Evolutionary conservation across 1,140 invertebrate genomes (phyloP).

Genomic region (Phthorimaea operculella): DNA sequence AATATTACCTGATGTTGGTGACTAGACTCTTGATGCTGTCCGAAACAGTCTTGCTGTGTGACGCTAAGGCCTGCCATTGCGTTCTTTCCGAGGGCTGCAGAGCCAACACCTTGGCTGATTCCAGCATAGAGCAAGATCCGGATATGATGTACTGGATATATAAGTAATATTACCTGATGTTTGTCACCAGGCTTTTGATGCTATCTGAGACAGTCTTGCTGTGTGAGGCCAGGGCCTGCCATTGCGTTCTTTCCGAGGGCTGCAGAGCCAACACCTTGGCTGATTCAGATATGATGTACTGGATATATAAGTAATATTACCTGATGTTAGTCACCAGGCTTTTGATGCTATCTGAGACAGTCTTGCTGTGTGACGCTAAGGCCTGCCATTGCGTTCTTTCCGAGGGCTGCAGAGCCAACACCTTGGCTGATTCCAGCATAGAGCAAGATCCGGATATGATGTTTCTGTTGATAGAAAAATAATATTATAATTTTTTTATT

Average conservation of each 20-base stretch:
- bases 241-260: slow-evolving; percentile 91
- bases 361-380: slow-evolving; percentile 92
- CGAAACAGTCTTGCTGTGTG: slow-evolving; percentile 93
- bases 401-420: slow-evolving; percentile 86
- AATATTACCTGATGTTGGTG: too few relatives aligned
- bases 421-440: slow-evolving; percentile 93
- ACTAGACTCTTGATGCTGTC: slow-evolving; percentile 92
- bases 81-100: slow-evolving; percentile 91
- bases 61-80: slow-evolving; percentile 93
- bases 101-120: slow-evolving; percentile 89
- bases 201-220: slow-evolving; percentile 96
- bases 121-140: slow-evolving; percentile 90
- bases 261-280: slow-evolving; percentile 86
- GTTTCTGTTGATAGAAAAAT: slow-evolving; percentile 30
- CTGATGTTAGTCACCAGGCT: slow-evolving; percentile 89
- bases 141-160: slow-evolving; percentile 69
- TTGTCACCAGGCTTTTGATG: slow-evolving; percentile 92
- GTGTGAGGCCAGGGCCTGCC: slow-evolving; percentile 92
- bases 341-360: slow-evolving; percentile 97
- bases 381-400: slow-evolving; percentile 95
- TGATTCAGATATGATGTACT: too few relatives aligned
- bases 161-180: slow-evolving; percentile 73
- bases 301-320: too few relatives aligned
- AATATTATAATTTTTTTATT: too few relatives aligned
- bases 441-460: slow-evolving; percentile 83